A percentile compares a stretch with the other conserved stretches of the same genome.
These are phyloP conservation scores for Bhutanitis thaidina DNA, from an alignment of 2,888 invertebrate genomes.

Conservation along the genomic window DNA sequence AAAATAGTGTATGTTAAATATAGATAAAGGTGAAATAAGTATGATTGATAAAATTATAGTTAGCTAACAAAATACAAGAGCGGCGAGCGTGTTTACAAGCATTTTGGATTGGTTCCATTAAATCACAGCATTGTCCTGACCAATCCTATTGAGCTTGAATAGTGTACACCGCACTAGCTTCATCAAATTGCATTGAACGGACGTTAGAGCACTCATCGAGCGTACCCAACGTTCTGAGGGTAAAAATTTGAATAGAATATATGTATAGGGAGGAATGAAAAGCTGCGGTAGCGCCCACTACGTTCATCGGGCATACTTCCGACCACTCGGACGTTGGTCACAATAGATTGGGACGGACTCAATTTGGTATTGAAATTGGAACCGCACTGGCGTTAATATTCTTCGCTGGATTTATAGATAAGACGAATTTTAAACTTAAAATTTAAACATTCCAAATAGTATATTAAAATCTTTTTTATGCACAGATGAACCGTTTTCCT, in stretches of 20 bases:
- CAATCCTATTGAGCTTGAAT: conserved; percentile 68
- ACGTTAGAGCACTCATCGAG: conserved; percentile 71
- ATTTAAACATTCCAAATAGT: too few relatives aligned
- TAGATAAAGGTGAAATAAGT: background rate
- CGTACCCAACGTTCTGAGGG: conserved; percentile 58
- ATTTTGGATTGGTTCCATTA: conserved; percentile 64
- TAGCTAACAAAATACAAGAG: conserved; percentile 30
- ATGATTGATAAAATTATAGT: conserved; percentile 2
- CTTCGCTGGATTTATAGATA: conserved; percentile 23
- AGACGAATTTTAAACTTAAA: background rate
- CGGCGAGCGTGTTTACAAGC: conserved; percentile 33
- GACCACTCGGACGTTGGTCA: conserved; percentile 61
- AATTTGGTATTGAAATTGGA: conserved; percentile 72
- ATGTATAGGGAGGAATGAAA: conserved; percentile 49
- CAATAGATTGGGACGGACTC: conserved; percentile 60
- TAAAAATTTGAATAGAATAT: conserved; percentile 78
- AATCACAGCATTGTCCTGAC: conserved; percentile 67
- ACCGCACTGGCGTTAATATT: conserved; percentile 47
- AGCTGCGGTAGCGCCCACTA: conserved; percentile 45
- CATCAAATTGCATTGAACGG: conserved; percentile 77
- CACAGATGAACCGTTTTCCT: too few relatives aligned
- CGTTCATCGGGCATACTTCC: conserved; percentile 58
- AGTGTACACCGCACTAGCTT: conserved; percentile 61
- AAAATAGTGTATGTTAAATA: too few relatives aligned
- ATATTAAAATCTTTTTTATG: too few relatives aligned